Evolutionary conservation across 2,797 vertebrate genomes (phyloP).

Genomic region (Phalanger gymnotis): DNA sequence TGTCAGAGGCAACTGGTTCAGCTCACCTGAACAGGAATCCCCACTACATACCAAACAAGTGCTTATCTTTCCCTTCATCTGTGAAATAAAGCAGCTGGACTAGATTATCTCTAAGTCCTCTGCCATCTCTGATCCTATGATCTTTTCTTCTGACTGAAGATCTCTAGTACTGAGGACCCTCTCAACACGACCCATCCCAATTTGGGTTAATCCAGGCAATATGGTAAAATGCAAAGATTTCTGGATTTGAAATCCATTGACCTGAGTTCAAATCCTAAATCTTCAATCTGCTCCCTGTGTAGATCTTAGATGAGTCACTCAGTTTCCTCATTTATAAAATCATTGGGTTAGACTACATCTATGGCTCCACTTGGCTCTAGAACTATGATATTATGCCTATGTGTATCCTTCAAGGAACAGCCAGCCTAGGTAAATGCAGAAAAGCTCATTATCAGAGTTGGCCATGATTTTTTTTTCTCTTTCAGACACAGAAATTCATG

Average conservation of each 20-base stretch:
- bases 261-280: background rate
- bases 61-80: background rate
- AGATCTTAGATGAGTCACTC: background rate
- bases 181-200: background rate
- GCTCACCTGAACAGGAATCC: background rate
- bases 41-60: background rate
- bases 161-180: background rate
- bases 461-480: background rate
- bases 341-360: background rate
- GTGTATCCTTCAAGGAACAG: background rate
- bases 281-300: no score
- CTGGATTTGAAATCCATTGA: background rate
- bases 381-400: background rate
- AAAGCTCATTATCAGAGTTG: background rate
- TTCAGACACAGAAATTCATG: background rate
- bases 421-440: background rate
- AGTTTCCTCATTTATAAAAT: background rate
- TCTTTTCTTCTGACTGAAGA: background rate
- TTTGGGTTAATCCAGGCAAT: background rate
- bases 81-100: background rate
- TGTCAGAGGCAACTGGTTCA: background rate
- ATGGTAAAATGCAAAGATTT: background rate
- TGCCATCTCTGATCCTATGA: background rate
- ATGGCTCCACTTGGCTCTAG: background rate
- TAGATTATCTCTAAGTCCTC: background rate